These are phyloP conservation scores for Antheraea pernyi DNA, from an alignment of 1,140 invertebrate species.

Conservation along the genomic window DNA sequence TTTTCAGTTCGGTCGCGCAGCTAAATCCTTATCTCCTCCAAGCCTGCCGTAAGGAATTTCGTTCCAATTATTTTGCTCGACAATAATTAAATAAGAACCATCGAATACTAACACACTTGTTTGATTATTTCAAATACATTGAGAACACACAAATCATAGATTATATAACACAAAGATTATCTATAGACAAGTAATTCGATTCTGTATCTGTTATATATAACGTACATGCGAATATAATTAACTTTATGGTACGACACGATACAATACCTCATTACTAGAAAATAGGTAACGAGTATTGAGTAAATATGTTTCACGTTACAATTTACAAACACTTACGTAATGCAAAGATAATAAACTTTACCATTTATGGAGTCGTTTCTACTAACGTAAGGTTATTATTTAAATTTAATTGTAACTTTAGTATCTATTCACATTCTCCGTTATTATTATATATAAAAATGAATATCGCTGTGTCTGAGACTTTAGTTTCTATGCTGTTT, in stretches of 20 bases:
- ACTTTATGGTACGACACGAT: neutral
- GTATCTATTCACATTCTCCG: neutral
- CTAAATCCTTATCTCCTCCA: too few species aligned
- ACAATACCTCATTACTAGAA: constrained; percentile 2
- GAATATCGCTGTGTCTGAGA: too few species aligned
- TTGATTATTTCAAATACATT: neutral
- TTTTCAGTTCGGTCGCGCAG: too few species aligned
- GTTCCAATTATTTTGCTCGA: too few species aligned
- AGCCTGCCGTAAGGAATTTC: too few species aligned
- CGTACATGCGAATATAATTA: neutral
- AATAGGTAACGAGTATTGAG: constrained; percentile 3
- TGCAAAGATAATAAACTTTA: neutral
- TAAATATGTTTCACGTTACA: constrained; percentile 1
- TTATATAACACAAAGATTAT: neutral
- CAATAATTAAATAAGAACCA: too few species aligned
- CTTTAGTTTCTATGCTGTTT: too few species aligned
- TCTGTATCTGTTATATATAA: neutral
- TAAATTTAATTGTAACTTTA: constrained; percentile 1
- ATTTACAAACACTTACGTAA: neutral
- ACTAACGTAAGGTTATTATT: neutral
- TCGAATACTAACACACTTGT: too few species aligned
- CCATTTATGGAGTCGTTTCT: neutral
- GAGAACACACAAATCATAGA: neutral
- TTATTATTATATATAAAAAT: too few species aligned
- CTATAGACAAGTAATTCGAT: neutral